Evolutionary conservation across 2,797 vertebrate genomes (phyloP).

Genomic region (Vipera latastei): DNA sequence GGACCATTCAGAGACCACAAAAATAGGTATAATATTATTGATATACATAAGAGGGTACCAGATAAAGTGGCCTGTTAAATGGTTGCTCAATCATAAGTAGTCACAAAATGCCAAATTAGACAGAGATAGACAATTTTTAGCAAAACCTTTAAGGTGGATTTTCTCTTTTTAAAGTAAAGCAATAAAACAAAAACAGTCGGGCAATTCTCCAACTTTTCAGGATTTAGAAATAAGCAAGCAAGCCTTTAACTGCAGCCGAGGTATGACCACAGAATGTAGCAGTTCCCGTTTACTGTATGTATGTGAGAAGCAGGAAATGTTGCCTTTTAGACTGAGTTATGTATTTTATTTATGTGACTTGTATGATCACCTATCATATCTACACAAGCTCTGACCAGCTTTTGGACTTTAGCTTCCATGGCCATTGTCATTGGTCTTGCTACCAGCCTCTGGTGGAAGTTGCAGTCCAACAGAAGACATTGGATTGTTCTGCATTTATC

Average conservation of each 20-base stretch:
- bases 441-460: neutral
- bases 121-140: neutral
- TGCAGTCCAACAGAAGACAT: neutral
- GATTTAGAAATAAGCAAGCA: neutral
- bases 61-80: neutral
- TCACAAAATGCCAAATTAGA: neutral
- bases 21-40: neutral
- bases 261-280: neutral
- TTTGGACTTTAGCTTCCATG: neutral
- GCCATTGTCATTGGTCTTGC: neutral
- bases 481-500: neutral
- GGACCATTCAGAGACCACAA: neutral
- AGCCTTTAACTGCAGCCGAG: neutral
- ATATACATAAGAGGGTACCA: neutral
- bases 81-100: neutral
- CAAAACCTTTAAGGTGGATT: neutral
- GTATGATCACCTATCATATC: neutral
- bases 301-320: neutral
- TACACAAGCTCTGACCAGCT: neutral
- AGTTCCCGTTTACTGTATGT: neutral
- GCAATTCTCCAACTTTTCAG: neutral
- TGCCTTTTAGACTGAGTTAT: neutral
- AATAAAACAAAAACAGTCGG: neutral
- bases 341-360: neutral
- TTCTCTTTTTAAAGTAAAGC: neutral